Base-by-base conservation (phyloP, 2,888 invertebrate genomes). In the Mimas tiliae region DNA sequence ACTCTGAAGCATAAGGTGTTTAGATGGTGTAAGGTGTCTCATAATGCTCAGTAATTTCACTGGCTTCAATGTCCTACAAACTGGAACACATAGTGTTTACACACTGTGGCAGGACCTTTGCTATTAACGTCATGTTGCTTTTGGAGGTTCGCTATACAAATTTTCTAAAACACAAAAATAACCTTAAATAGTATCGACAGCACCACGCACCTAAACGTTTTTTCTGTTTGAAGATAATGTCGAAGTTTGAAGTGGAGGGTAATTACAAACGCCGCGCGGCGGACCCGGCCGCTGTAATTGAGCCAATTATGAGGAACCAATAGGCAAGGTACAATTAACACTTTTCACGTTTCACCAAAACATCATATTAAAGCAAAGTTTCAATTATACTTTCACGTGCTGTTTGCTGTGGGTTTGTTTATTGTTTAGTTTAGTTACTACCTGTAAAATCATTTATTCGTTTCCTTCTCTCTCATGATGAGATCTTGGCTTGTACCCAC, bases 271-370 rank as follows among this genome's bases (percentile, higher is more conserved):
- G 71, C 75, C 78, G 71, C 76, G 71, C 70, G 67, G 74, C 72
- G 75, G 74, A 71, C 67, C 72, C 67, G 69, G 66, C 66, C 48
- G 69, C 71, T 80, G 82, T 89, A 88, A 87, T 86, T 82, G 86
- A 86, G 78, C 72, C 87, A 90, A 90, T 90, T 90, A 89, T 82
- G 85, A 76, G 85, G 85, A 87, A 88, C 80, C 86, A 89, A 90
- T 90, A 88, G 86, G 88, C 86, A 87, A 83, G 78, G 77, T 68
- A 72, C 79, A 84, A 82, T 84, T 84, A 81, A 77, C 67, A 58
- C 34, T 65, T 38, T 65, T 65, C 47, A 64, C 27, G 58, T 65
- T 63, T 45, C 45, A 47, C 27, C 45, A 47, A 47, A 63, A 63
- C 21, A 45, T 45, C 11, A 45, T 45, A 47, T 27, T 33, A 19